Base-by-base conservation (phyloP, 2,888 invertebrate genomes). In the Eudasyphora cyanicolor region DNA sequence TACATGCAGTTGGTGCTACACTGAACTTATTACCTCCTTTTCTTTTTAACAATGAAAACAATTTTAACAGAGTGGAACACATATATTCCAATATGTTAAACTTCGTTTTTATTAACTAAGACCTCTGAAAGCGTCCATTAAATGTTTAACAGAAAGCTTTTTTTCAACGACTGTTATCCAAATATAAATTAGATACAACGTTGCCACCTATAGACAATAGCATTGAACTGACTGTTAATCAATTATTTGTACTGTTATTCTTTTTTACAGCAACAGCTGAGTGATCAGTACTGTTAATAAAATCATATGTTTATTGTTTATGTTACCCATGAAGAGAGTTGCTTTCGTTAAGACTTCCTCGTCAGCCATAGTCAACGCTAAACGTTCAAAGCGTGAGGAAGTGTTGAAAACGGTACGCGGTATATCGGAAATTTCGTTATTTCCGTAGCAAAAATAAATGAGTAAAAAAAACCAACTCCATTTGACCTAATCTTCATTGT, bases 321-420 rank as follows among this genome's bases (percentile, higher is more conserved):
- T 77, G 24, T 60, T 69, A 62, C 45, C 71, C 7, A 57, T 1
- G n/a, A 32, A 71, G 5, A 51, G n/a, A 29, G 45, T 60, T 27
- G 74, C 38, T 77, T 77, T 71, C 62, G 51, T 69, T 51, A 70
- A 73, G 14, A 84, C 81, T 84, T 84, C 79, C 81, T 81, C 78
- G 1, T 14, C 70, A 0, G 4, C 35, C 75, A 75, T 32, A 84
- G 84, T 81, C 69, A 64, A 19, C 32, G 51, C 8, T 14, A 35
- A 51, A 49, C 67, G 32, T 62, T 79, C n/a, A 35, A 73, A 79
- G 51, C 67, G 71, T 0, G 4, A 14, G 67, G 67, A 78, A 45
- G 49, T 67, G 4, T n/a, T n/a, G n/a, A n/a, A n/a, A n/a, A n/a
- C n/a, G n/a, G n/a, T 0, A 5, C 8, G 12, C 84, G 84, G 57